Percentiles rank a stretch among this genome's conserved stretches.
phyloP scores from a whole-genome alignment of 2,888 invertebrate genomes.

The Coleophora flavipennella region DNA sequence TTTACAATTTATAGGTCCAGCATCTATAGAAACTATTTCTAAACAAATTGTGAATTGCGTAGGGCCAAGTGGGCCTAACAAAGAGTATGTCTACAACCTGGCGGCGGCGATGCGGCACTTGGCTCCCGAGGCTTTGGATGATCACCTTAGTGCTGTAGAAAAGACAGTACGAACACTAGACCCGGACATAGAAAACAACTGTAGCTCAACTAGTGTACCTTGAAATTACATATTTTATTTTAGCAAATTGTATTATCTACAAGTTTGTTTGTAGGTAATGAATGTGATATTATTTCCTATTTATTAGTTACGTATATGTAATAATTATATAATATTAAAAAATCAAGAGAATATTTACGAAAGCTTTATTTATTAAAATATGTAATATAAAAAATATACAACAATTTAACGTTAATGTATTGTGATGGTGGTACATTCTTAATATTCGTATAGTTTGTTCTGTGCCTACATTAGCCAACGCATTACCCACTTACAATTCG shows the following conservation, averaged over 20 bases:
- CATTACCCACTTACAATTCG: slow-evolving; percentile 33
- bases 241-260: too few species aligned
- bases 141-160: slow-evolving; percentile 84
- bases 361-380: too few species aligned
- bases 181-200: slow-evolving; percentile 15
- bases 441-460: slow-evolving; percentile 6
- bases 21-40: slow-evolving; percentile 85
- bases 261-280: too few species aligned
- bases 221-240: too few species aligned
- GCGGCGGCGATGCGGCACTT: slow-evolving; percentile 83
- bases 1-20: slow-evolving; percentile 73
- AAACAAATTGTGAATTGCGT: slow-evolving; percentile 79
- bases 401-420: too few species aligned
- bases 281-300: too few species aligned
- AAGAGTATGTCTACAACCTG: slow-evolving; percentile 91
- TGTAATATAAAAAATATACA: too few species aligned
- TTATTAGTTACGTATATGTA: too few species aligned
- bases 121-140: slow-evolving; percentile 80
- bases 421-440: too few species aligned
- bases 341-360: too few species aligned
- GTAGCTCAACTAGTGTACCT: too few species aligned
- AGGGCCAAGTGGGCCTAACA: slow-evolving; percentile 93
- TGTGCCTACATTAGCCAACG: slow-evolving; percentile 5
- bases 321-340: too few species aligned
- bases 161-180: slow-evolving; percentile 49